Evolutionary conservation across 1,140 invertebrate genomes (phyloP), one percentile per base, ranked within the genome.

Genomic region (Bombus pascuorum): DNA sequence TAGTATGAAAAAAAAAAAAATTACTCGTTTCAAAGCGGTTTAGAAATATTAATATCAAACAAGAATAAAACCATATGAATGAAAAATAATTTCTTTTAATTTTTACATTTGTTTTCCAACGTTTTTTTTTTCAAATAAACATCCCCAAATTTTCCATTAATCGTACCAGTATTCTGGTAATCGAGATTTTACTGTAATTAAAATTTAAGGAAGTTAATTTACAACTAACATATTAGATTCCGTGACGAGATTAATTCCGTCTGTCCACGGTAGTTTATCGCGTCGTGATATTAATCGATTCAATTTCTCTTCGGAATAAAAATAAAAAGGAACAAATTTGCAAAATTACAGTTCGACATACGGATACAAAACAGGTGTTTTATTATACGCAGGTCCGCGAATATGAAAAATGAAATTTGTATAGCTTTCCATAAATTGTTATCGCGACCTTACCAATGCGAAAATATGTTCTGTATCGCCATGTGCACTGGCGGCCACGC

Each of bases 401-500:
- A 8, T 25, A 25, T 42, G 13, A n/a, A 72, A 34, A 83, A 2
- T 76, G 32, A 13, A 70, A 42, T 81, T 81, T 57, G 3, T 22
- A 53, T 47, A 2, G 34, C 0, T 57, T 37, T 44, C 44, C 32
- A 34, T 25, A 53, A 70, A 76, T 70, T 57, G 34, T 53, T 57
- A 42, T 80, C 18, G 18, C 12, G 13, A 8, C 77, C 90, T 96
- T 95, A 98, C 98, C 98, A 98, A 91, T 98, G 97, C 28, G 98
- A 98, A 94, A 97, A 98, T 22, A 98, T 95, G 79, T 97, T 97
- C 84, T 97, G 96, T 85, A 98, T 96, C 1, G 97, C 97, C 95
- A 97, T 96, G 89, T 97, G 96, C 37, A 97, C 96, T 0, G 95
- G 93, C 13, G 95, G 95, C 96, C 97, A 97, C 57, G 95, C 93